phyloP scores from a whole-genome alignment of 2,888 invertebrate species.

The Operophtera brumata region DNA sequence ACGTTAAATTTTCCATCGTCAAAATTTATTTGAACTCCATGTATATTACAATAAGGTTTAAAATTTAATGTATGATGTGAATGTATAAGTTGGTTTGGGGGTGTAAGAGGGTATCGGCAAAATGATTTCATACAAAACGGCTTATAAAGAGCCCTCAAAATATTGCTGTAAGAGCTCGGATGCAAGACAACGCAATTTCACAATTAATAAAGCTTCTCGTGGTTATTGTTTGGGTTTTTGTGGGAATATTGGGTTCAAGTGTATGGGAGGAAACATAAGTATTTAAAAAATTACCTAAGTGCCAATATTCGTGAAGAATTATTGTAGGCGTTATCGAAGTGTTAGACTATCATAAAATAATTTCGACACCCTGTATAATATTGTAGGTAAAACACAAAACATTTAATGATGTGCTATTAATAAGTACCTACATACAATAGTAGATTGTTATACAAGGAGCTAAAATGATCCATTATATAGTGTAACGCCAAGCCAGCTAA shows the following conservation, averaged over 20 bases:
- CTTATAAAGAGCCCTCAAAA: constrained; percentile 58
- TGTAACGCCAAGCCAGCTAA: too few species aligned
- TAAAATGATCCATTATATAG: too few species aligned
- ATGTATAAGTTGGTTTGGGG: constrained; percentile 41
- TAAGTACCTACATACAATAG: too few species aligned
- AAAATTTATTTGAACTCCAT: constrained; percentile 31
- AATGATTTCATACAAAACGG: constrained; percentile 64
- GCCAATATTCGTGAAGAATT: too few species aligned
- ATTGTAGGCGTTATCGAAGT: too few species aligned
- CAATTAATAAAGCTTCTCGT: constrained; percentile 54
- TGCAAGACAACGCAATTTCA: constrained; percentile 51
- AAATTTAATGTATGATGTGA: constrained; percentile 10
- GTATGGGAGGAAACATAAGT: too few species aligned
- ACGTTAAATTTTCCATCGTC: constrained; percentile 15
- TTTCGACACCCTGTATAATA: too few species aligned
- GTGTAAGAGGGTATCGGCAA: constrained; percentile 69
- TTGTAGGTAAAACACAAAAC: too few species aligned
- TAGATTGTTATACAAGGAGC: too few species aligned
- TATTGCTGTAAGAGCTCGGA: constrained; percentile 50
- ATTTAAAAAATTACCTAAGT: too few species aligned
- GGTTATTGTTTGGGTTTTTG: constrained; percentile 42
- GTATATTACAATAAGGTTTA: constrained; percentile 20
- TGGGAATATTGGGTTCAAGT: constrained; percentile 33
- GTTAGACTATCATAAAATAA: too few species aligned
- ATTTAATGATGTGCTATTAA: too few species aligned